phyloP scores from a whole-genome alignment of 1,140 invertebrate species.

The Aphaenogaster floridana region DNA sequence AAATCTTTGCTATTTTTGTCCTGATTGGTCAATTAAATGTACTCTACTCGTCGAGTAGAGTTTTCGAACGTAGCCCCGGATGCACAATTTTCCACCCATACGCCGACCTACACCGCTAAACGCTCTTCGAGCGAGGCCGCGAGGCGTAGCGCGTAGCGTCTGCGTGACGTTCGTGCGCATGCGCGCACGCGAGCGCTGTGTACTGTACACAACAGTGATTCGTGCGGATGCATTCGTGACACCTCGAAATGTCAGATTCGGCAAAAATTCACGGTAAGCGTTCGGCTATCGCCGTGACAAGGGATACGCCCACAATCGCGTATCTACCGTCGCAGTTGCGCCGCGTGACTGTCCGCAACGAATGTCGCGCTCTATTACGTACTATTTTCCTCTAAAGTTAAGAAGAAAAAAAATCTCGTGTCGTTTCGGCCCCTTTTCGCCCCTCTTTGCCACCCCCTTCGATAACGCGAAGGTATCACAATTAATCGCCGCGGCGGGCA shows the following conservation, averaged over 20 bases:
- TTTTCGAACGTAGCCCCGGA: too few species aligned
- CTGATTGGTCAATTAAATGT: too few species aligned
- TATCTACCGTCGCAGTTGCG: background rate
- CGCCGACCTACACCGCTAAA: too few species aligned
- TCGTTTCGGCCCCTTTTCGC: background rate
- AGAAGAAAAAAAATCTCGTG: background rate
- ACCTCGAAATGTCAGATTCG: conserved; percentile 49
- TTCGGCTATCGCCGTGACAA: background rate
- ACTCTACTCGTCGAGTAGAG: too few species aligned
- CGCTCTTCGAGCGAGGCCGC: background rate
- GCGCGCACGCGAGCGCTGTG: background rate
- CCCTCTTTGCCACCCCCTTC: too few species aligned
- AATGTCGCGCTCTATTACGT: background rate
- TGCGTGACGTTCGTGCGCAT: background rate
- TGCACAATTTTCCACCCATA: too few species aligned
- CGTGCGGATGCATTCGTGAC: background rate
- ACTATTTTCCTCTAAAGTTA: background rate
- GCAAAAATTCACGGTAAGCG: conserved; percentile 19
- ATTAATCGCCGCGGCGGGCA: background rate
- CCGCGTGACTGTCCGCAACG: background rate
- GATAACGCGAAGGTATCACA: background rate
- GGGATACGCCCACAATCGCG: background rate
- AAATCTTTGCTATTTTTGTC: too few species aligned
- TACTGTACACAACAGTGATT: background rate
- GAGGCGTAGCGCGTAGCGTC: background rate